Evolutionary conservation across 2,113 vertebrate genomes (phyloP), one percentile per base, ranked within the genome.

Genomic region (Anoplopoma fimbria): DNA sequence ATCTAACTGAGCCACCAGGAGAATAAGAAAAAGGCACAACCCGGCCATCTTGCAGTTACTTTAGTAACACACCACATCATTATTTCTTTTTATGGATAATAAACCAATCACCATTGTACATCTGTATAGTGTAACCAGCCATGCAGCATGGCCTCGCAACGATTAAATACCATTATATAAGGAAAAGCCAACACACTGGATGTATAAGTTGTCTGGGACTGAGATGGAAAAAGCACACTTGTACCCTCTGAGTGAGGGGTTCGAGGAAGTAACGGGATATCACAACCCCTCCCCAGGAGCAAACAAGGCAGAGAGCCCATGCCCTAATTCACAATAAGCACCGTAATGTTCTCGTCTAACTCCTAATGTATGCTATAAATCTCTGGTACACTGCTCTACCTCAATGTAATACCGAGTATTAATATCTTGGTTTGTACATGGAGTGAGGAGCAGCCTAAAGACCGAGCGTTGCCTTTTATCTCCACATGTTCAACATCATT

Each of bases 121-220:
- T 92, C 86, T 91, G 91, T 82, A 71, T 29, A 87, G 87, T 84
- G 85, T 93, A 91, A 93, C 90, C 87, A 77, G 89, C 68, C 82
- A 40, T 75, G 49, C 73, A 73, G 81, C 75, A 71, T 84, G 76
- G 70, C 89, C 91, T 31, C 71, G 79, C 58, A 81, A 76, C 60
- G 82, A 94, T 94, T 92, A 83, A 89, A 92, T 94, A 63, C 90
- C 92, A n/a, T 94, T 91, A 90, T 81, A 92, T 87, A 91, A 93
- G 62, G 25, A 88, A 91, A 90, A 87, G 84, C 86, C 90, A 92
- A 86, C 85, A 85, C 81, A 49, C 87, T 93, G 91, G 88, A 91
- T 92, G 92, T 47, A n/a, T n/a, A 89, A 88, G 82, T 88, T 83
- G 81, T 87, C 87, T 91, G 84, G 80, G 72, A 79, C 80, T 55